Base-by-base conservation (phyloP, 2,888 invertebrate species). In the Colletes collaris region DNA sequence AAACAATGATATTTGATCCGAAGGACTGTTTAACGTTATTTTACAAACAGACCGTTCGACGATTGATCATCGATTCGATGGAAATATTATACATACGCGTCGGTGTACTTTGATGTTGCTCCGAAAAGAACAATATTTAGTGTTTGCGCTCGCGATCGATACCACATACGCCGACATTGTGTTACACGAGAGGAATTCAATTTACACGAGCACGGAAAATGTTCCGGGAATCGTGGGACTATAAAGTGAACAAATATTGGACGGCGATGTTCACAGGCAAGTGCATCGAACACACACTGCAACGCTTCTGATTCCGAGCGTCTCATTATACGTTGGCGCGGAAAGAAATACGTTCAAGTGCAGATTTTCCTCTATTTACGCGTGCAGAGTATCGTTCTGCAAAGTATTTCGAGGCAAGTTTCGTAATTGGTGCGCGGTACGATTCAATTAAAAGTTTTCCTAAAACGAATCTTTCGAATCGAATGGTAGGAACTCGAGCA, bases 191-290 rank as follows among this genome's bases (percentile, higher is more conserved):
- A 52, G 66, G 66, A 82, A 82, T 82, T 55, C 65, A 72, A 77
- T 82, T 80, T 74, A 44, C 44, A 53, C 52, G 56, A 40, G 19
- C 52, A 37, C n/a, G 4, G 37, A 65, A 80, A 63, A 52, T 27
- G 19, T 55, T 19, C 50, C 50, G 53, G 27, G 50, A 59, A 55
- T 67, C 53, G 60, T 37, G 53, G 52, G 62, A 37, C 55, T 67
- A 60, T 27, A 63, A 79, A 70, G 55, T 59, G 72, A 74, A 67
- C 78, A 86, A 86, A 86, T 85, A 86, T 86, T 83, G 86, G 85
- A 83, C 76, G 75, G 35, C 67, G 37, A 60, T 70, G 62, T 53
- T 77, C 50, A 73, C 81, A 66, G 72, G 83, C 77, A 81, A 84
- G 87, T 84, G 68, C 70, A 66, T 53, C 37, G 46, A 37, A 40